Percentiles rank a stretch among this genome's conserved stretches.
These are phyloP conservation scores for Scarus forsteni DNA, from an alignment of 2,797 vertebrate species.

Conservation along the genomic window DNA sequence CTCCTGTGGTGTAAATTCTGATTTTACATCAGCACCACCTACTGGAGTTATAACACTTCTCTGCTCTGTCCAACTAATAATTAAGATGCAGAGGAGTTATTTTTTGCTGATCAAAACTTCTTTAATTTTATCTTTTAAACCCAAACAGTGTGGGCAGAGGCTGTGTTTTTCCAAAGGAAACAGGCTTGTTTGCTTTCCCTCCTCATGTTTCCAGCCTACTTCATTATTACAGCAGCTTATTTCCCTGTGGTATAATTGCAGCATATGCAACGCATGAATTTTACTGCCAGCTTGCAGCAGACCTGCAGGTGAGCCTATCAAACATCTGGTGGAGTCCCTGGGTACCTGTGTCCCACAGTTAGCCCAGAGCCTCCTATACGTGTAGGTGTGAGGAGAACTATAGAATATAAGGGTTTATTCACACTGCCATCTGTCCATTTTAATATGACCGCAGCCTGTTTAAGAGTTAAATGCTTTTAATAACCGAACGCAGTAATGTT, in stretches of 20 bases:
- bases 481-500: conserved; percentile 52
- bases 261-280: conserved; percentile 78
- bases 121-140: conserved; percentile 7
- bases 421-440: conserved; percentile 74
- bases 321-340: conserved; percentile 82
- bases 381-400: conserved; percentile 70
- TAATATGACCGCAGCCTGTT: conserved; percentile 60
- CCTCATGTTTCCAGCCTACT: conserved; percentile 65
- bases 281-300: conserved; percentile 77
- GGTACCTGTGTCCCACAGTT: conserved; percentile 76
- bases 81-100: conserved; percentile 14
- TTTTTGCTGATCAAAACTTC: conserved; percentile 14
- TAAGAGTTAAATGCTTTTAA: conserved; percentile 71
- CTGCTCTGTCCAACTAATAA: background rate
- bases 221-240: conserved; percentile 80
- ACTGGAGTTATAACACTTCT: conserved; percentile 61
- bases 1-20: conserved; percentile 30
- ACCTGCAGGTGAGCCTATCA: conserved; percentile 81
- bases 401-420: conserved; percentile 79
- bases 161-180: conserved; percentile 66
- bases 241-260: conserved; percentile 81
- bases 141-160: conserved; percentile 27
- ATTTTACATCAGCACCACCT: conserved; percentile 73
- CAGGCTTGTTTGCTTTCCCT: conserved; percentile 71
- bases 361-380: conserved; percentile 68